Base-by-base conservation (phyloP, 1,140 invertebrate genomes). In the Elymnias hypermnestra region DNA sequence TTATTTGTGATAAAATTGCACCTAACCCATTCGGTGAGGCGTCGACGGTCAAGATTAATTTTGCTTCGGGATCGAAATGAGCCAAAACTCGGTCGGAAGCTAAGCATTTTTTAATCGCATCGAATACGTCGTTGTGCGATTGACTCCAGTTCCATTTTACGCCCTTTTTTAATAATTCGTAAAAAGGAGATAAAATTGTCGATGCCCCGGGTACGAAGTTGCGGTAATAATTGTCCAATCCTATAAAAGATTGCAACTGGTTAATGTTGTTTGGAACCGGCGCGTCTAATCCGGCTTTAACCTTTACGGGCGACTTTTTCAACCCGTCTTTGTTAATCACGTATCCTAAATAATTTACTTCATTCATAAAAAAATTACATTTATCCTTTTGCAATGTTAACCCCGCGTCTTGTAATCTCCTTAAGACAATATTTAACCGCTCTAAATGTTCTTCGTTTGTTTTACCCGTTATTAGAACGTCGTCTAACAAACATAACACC, bases 141-240 rank as follows among this genome's bases (percentile, higher is more conserved):
- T 33, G 12, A 17, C 18, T 8, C 41, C 45, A 57, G 3, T 25
- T 9, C 45, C 43, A 54, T 18, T 29, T 51, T 12, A 14, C 7
- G 6, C 22, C 25, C 40, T 54, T 54, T 25, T 31, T 37, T 43
- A 54, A 9, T 15, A 51, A 43, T 0, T 49, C 43, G 18, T 54
- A 54, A 14, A 56, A 28, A 6, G 57, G 47, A 21, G 39, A 41
- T 37, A 60, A 44, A 21, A 60, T 49, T 5, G 44, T 18, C 1
- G 52, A 52, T 8, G 33, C 37, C n/a, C 28, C 10, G 0, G 51
- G 46, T 4, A 68, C 23, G 46, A 68, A 65, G 37, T 19, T 50
- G 2, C 41, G 39, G 28, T 63, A 71, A 29, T 57, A 68, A 28
- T 63, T 58, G 21, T 63, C 45, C 9, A 69, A 18, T 1, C 59